Evolutionary conservation across 2,113 vertebrate species (phyloP), one percentile per base, ranked within the genome.

Genomic region (Castor canadensis): DNA sequence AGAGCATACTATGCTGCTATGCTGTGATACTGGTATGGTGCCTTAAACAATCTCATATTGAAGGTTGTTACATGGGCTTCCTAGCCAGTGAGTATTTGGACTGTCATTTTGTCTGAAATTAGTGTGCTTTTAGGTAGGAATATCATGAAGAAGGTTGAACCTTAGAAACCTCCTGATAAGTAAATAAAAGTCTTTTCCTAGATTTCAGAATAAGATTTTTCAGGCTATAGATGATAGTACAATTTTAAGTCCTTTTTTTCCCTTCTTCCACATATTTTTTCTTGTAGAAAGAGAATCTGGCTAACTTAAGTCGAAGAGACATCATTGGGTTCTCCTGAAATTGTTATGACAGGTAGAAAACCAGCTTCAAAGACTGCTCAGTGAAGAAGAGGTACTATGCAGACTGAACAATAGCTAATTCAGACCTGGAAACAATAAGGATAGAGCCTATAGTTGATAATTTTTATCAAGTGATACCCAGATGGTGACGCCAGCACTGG

Each of bases 141-240:
- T 86, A 45, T 72, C 86, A 16, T 67, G 38, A 96, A 85, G n/a
- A 95, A 91, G 54, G 64, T 71, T 19, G 80, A 49, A 84, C 52
- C 58, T 84, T 72, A 58, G 52, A 75, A 91, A 80, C 40, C 56
- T 91, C 15, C 22, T 64, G 28, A 24, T 85, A 93, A 93, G 52
- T n/a, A 89, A 10, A 87, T 64, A 72, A 47, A 62, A 77, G 11
- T 52, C 1, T 67, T 89, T 73, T 20, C 19, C 2, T 66, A 72
- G 10, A 54, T 67, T 30, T 58, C 32, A 69, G 58, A 76, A 30
- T n/a, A 79, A 66, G 32, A 67, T n/a, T 84, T 82, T 92, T 94
- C 47, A 87, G n/a, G 22, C 5, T 20, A 30, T 28, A 19, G 67
- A 30, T 54, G 45, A 35, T 62, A 45, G 17, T 56, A 85, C 52